Conservation (phyloP, 2,113 vertebrate species). For the Sapajus apella region DNA sequence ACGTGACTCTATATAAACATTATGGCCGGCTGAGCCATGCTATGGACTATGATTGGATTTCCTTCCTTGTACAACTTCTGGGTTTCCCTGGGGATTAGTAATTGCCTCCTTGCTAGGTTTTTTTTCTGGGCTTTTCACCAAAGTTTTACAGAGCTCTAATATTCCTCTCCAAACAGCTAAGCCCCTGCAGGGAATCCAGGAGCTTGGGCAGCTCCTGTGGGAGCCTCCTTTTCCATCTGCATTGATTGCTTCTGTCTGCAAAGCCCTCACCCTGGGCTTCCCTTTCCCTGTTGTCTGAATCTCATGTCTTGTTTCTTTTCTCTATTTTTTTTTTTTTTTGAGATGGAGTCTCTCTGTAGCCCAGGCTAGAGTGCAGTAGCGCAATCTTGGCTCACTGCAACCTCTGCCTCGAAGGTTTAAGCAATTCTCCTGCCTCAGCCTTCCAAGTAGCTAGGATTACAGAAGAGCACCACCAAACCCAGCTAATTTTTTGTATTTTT, state of each 20-base stretch:
- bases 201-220: too few relatives aligned
- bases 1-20: neutral
- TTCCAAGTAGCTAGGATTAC: too few relatives aligned
- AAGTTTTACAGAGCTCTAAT: neutral
- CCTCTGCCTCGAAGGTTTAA: too few relatives aligned
- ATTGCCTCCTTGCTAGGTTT: neutral
- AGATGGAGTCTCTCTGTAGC: too few relatives aligned
- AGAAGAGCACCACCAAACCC: too few relatives aligned
- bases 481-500: too few relatives aligned
- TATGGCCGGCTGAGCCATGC: neutral
- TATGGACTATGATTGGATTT: fast-evolving
- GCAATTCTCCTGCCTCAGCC: too few relatives aligned
- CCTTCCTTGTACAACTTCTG: neutral
- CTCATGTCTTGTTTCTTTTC: too few relatives aligned
- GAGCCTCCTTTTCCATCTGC: fast-evolving
- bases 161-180: neutral
- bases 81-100: neutral
- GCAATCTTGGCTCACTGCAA: too few relatives aligned
- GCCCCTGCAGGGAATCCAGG: too few relatives aligned
- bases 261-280: neutral
- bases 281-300: neutral
- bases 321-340: too few relatives aligned
- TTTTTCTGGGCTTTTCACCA: neutral
- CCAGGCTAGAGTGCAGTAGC: too few relatives aligned
- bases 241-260: neutral